phyloP scores from a whole-genome alignment of 2,113 vertebrate species.

The Brienomyrus longianalis region DNA sequence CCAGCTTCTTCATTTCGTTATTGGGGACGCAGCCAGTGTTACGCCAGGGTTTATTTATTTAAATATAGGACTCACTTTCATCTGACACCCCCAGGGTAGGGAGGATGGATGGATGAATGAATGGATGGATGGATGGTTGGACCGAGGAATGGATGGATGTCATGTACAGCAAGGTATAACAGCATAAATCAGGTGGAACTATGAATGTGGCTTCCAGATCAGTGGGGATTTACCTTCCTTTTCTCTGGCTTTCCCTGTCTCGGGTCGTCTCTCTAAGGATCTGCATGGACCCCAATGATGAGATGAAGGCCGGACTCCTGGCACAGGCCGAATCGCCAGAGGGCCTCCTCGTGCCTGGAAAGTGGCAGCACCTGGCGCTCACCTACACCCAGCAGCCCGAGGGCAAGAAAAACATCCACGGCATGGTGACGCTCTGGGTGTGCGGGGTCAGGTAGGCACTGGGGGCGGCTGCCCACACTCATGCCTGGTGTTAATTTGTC shows the following conservation, averaged over 20 bases:
- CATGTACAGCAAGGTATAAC: background rate
- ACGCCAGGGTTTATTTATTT: background rate
- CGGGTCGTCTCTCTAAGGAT: slow-evolving; percentile 58
- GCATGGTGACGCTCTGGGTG: slow-evolving; percentile 77
- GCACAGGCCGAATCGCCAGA: slow-evolving; percentile 81
- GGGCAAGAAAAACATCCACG: slow-evolving; percentile 82
- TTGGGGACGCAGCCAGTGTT: background rate
- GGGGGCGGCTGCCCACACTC: background rate
- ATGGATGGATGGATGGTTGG: background rate
- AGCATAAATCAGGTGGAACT: background rate
- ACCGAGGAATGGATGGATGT: background rate
- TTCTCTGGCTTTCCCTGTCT: background rate
- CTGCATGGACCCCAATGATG: slow-evolving; percentile 86
- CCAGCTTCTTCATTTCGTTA: background rate
- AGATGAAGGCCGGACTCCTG: slow-evolving; percentile 77
- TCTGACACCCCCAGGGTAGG: background rate
- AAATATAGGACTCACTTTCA: background rate
- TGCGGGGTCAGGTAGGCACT: slow-evolving; percentile 80
- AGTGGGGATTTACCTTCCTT: background rate
- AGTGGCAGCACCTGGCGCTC: slow-evolving; percentile 86
- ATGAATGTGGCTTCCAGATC: background rate
- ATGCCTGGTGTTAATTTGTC: background rate
- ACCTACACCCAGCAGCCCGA: slow-evolving; percentile 84
- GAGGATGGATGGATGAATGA: background rate
- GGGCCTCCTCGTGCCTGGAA: slow-evolving; percentile 63